phyloP scores from a whole-genome alignment of 1,140 invertebrate genomes.

The Drosophila setifemur region DNA sequence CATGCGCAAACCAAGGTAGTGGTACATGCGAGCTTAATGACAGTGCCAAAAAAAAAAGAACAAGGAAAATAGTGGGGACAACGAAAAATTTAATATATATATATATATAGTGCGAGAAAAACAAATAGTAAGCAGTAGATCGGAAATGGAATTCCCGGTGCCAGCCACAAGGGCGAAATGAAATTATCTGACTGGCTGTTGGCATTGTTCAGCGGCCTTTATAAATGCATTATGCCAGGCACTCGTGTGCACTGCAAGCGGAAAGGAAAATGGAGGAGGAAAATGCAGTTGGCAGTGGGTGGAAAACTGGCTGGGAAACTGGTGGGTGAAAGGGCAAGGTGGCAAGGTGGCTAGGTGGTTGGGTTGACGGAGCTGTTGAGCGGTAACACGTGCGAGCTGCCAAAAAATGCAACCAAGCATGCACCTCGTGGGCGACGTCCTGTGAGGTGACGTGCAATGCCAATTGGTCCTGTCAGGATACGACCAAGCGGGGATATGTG shows the following conservation, averaged over 20 bases:
- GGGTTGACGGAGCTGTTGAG: conserved; percentile 29
- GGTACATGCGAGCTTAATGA: conserved; percentile 54
- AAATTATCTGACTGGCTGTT: conserved; percentile 57
- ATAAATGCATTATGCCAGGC: conserved; percentile 72
- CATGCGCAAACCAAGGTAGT: conserved; percentile 59
- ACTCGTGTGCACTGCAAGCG: conserved; percentile 47
- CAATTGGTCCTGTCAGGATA: conserved; percentile 12
- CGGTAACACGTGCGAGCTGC: conserved; percentile 49
- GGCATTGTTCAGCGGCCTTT: conserved; percentile 63
- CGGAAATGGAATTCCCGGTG: conserved; percentile 51
- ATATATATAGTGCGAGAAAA: conserved; percentile 40
- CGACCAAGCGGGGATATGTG: neutral
- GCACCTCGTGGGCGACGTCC: conserved; percentile 33
- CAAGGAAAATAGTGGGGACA: neutral
- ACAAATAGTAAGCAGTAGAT: conserved; percentile 59
- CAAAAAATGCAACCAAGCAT: conserved; percentile 43
- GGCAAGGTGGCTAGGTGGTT: neutral
- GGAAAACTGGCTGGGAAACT: neutral
- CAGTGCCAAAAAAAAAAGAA: conserved; percentile 12
- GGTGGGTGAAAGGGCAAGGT: too few relatives aligned
- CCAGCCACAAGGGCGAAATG: conserved; percentile 23
- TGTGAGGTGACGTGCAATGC: conserved; percentile 37
- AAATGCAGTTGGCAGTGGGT: neutral
- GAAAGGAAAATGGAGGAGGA: neutral
- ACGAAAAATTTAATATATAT: conserved; percentile 12